Conservation (phyloP, 2,113 vertebrate species). For the Morone saxatilis region DNA sequence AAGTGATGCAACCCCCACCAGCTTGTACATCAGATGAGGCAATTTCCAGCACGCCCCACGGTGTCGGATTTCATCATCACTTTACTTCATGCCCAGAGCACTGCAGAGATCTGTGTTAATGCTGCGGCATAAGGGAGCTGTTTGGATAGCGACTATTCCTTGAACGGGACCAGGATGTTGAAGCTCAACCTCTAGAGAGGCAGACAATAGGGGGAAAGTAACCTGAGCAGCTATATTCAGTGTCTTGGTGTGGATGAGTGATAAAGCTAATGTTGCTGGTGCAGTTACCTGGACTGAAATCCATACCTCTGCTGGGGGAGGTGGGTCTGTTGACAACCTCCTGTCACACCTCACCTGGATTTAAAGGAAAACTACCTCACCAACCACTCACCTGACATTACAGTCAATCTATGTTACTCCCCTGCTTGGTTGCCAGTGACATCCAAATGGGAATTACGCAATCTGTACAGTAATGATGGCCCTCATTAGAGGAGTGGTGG, state of each 20-base stretch:
- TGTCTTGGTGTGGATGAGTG: conserved; percentile 76
- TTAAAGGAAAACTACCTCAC: conserved; percentile 53
- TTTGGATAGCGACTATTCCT: conserved; percentile 28
- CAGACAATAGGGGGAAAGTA: conserved; percentile 72
- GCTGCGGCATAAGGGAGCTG: background rate
- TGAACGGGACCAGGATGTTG: conserved; percentile 37
- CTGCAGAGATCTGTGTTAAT: background rate
- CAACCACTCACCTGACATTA: conserved; percentile 23
- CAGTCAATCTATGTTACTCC: background rate
- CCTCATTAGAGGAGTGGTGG: conserved; percentile 1
- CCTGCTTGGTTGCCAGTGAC: background rate
- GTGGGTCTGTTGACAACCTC: conserved; percentile 46
- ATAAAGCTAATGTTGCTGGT: conserved; percentile 65
- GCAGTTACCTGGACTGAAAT: conserved; percentile 71
- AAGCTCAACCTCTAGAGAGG: conserved; percentile 53
- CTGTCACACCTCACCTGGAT: conserved; percentile 51
- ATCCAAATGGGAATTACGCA: background rate
- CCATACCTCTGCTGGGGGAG: conserved; percentile 60
- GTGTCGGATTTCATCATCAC: background rate
- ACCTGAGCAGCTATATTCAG: conserved; percentile 80
- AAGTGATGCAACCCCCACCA: background rate
- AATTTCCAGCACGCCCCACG: background rate
- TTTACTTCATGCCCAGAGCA: background rate
- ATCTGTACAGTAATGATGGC: background rate
- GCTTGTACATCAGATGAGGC: background rate